A percentile compares a stretch with the other conserved stretches of the same genome.
phyloP scores from a whole-genome alignment of 2,888 invertebrate species.

The Drepanosiphum platanoidis region DNA sequence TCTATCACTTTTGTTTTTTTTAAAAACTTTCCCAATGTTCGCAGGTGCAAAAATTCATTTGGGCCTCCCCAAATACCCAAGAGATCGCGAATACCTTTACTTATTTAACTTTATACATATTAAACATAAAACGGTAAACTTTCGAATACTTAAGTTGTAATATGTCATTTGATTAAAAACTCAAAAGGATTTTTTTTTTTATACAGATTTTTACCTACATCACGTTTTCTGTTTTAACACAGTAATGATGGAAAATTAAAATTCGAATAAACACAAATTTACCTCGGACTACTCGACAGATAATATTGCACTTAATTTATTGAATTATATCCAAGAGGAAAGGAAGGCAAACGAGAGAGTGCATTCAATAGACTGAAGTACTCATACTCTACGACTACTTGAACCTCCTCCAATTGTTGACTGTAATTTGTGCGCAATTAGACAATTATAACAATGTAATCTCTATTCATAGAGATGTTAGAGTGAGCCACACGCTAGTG shows the following conservation, averaged over 20 bases:
- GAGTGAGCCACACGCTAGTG: too few relatives aligned
- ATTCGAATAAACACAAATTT: slow-evolving; percentile 13
- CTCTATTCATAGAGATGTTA: too few relatives aligned
- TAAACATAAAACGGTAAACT: background rate
- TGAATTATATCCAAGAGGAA: background rate
- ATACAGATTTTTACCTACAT: background rate
- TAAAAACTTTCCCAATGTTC: background rate
- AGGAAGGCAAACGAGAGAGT: background rate
- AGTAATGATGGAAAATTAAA: background rate
- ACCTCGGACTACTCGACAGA: background rate
- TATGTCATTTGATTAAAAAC: background rate
- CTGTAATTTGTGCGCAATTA: too few relatives aligned
- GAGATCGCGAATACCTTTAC: background rate
- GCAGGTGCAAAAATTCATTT: background rate
- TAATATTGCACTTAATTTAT: background rate
- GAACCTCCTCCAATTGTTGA: background rate
- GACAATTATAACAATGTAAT: too few relatives aligned
- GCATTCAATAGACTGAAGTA: background rate
- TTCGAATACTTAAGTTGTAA: background rate
- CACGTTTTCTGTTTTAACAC: background rate
- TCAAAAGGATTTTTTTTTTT: background rate
- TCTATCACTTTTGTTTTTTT: background rate
- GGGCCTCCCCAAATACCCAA: background rate
- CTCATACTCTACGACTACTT: background rate
- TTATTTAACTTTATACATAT: background rate